Evolutionary conservation across 2,113 vertebrate genomes (phyloP).

Genomic region (Colossoma macropomum): DNA sequence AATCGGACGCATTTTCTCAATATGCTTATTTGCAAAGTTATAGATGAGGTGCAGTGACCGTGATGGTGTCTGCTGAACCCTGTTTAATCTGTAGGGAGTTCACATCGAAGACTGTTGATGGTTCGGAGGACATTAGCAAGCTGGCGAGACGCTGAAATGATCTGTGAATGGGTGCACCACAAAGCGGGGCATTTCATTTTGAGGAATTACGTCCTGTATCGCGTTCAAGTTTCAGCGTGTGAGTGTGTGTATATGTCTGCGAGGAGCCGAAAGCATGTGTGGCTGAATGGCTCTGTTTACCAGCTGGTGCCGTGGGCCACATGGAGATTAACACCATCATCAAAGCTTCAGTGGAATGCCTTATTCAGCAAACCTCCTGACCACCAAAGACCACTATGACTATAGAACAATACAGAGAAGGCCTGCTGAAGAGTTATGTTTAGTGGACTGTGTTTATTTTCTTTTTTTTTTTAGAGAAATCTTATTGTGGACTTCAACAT

Average conservation of each 20-base stretch:
- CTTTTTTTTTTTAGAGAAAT: too few relatives aligned
- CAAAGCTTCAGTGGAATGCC: not conserved
- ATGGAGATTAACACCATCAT: constrained; percentile 17
- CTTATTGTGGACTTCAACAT: too few relatives aligned
- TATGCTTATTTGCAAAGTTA: constrained; percentile 13
- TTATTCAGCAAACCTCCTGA: constrained; percentile 3
- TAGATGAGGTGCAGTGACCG: constrained; percentile 42
- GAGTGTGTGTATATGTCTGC: constrained; percentile 17
- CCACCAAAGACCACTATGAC: not conserved
- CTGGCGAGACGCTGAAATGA: constrained; percentile 1
- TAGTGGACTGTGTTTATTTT: not conserved
- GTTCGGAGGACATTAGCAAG: not conserved
- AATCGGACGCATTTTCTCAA: constrained; percentile 23
- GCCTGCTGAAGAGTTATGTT: not conserved
- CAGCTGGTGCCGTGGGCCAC: not conserved
- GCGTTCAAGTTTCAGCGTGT: constrained; percentile 17
- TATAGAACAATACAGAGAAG: not conserved
- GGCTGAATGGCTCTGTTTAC: not conserved
- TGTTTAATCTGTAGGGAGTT: not conserved
- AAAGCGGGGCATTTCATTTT: not conserved
- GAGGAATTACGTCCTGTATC: not conserved
- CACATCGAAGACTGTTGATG: not conserved
- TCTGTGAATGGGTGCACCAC: not conserved
- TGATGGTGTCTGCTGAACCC: constrained; percentile 24
- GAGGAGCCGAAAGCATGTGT: not conserved